Evolutionary conservation across 2,888 invertebrate species (phyloP).

Genomic region (Andrena haemorrhoa): DNA sequence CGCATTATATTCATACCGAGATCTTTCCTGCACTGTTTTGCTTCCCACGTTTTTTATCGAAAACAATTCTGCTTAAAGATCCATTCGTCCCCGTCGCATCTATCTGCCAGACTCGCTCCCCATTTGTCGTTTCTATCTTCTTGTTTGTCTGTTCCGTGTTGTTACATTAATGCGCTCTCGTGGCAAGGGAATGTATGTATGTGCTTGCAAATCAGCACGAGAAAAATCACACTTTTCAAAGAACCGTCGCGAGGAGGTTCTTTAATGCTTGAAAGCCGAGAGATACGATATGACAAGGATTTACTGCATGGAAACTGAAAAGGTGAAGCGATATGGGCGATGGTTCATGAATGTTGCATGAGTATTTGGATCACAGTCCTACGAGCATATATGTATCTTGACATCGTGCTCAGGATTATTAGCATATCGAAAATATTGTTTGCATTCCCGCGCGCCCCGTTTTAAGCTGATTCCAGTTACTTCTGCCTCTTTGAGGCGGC

Average conservation of each 20-base stretch:
- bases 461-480: constrained; percentile 30
- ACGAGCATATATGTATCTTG: constrained; percentile 52
- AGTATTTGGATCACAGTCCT: constrained; percentile 63
- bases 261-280: constrained; percentile 49
- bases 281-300: constrained; percentile 63
- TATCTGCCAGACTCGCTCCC: neutral
- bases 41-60: neutral
- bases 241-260: constrained; percentile 32
- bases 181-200: neutral
- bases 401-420: constrained; percentile 59
- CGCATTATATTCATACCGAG: neutral
- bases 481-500: neutral
- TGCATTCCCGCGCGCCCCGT: constrained; percentile 8
- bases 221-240: constrained; percentile 42
- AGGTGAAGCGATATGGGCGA: constrained; percentile 58
- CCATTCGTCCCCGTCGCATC: neutral
- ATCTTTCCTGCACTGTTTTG: neutral
- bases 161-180: constrained; percentile 4
- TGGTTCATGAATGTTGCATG: constrained; percentile 72
- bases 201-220: constrained; percentile 46
- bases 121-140: constrained; percentile 5
- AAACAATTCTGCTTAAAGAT: neutral
- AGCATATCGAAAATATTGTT: constrained; percentile 71
- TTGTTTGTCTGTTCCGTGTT: constrained; percentile 20
- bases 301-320: constrained; percentile 62